Evolutionary conservation across 2,888 invertebrate species (phyloP).

Genomic region (Limnephilus marmoratus): DNA sequence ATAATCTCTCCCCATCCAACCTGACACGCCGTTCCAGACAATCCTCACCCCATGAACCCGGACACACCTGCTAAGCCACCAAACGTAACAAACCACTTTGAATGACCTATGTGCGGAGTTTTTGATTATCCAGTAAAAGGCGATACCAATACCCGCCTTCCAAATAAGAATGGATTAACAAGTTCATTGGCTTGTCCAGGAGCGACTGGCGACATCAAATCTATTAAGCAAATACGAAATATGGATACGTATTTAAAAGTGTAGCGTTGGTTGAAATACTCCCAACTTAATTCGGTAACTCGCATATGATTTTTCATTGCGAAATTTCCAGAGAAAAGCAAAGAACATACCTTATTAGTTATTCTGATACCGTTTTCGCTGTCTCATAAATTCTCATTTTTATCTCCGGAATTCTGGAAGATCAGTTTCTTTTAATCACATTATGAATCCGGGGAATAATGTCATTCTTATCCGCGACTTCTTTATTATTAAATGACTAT

Average conservation of each 20-base stretch:
- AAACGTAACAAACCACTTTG: no score
- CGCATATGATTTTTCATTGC: not conserved
- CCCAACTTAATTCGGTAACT: not conserved
- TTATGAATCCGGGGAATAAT: not conserved
- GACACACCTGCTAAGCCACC: no score
- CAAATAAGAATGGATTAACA: no score
- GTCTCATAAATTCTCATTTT: not conserved
- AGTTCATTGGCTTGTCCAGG: no score
- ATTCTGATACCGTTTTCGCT: not conserved
- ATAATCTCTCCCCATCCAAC: no score
- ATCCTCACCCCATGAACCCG: no score
- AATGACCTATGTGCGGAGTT: no score
- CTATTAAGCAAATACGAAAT: no score
- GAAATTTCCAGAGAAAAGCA: not conserved
- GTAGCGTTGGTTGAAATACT: not conserved
- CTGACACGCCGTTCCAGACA: no score
- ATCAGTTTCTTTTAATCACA: conserved; percentile 2
- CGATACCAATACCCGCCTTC: no score
- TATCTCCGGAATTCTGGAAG: not conserved
- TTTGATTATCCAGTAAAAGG: no score
- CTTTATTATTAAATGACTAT: not conserved
- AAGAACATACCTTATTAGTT: not conserved
- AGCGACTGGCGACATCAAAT: no score
- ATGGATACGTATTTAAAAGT: not conserved
- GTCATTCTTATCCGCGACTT: not conserved